These are phyloP conservation scores for Drosophila subsilvestris DNA, from an alignment of 2,888 invertebrate species.

Conservation along the genomic window DNA sequence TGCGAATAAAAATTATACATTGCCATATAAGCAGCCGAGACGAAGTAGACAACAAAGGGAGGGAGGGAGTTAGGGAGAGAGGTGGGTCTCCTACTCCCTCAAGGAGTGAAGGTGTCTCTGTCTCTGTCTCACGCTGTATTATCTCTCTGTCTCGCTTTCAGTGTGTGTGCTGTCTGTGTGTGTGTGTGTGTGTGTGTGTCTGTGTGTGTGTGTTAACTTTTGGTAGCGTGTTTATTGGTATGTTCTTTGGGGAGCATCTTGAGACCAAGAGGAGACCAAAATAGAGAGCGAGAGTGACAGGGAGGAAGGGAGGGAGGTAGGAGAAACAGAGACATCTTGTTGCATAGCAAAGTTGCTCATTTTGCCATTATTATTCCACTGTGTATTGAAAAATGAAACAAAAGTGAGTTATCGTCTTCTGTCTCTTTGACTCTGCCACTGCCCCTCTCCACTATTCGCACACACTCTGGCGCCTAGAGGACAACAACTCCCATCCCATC, in stretches of 20 bases:
- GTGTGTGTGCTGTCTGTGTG: conserved; percentile 38
- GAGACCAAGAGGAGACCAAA: conserved; percentile 58
- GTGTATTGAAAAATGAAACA: conserved; percentile 83
- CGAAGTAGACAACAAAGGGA: conserved; percentile 41
- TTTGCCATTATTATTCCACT: conserved; percentile 83
- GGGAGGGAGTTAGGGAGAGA: background rate
- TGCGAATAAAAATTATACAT: conserved; percentile 84
- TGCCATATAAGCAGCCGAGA: conserved; percentile 71
- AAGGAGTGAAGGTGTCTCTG: conserved; percentile 47
- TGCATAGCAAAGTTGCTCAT: conserved; percentile 82
- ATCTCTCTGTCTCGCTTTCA: conserved; percentile 3
- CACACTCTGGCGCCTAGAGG: conserved; percentile 22
- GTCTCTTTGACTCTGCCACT: conserved; percentile 15
- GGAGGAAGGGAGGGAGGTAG: conserved; percentile 23
- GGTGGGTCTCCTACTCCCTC: conserved; percentile 21
- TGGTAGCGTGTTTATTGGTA: conserved; percentile 77
- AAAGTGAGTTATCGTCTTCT: conserved; percentile 82
- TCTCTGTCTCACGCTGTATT: conserved; percentile 19
- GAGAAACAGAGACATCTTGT: conserved; percentile 58
- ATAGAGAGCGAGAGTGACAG: conserved; percentile 50
- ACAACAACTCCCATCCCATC: too few relatives aligned
- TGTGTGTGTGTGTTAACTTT: conserved; percentile 50
- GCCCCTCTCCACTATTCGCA: conserved; percentile 6
- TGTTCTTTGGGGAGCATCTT: conserved; percentile 80
- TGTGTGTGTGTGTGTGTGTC: conserved; percentile 45